Evolutionary conservation across 2,888 invertebrate species (phyloP).

Genomic region (Hyppa rectilinea): DNA sequence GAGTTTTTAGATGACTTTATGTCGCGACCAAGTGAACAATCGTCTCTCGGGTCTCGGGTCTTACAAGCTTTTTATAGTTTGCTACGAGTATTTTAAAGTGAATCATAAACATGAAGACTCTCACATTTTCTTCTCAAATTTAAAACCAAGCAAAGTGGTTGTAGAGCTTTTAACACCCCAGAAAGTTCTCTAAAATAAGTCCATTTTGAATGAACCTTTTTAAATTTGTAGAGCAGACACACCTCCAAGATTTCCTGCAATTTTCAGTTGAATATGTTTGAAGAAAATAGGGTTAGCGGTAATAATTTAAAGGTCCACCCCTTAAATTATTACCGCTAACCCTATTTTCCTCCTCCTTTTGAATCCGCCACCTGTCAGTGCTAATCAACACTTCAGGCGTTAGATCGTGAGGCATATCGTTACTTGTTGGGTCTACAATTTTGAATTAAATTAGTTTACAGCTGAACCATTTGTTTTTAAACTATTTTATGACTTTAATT

Average conservation of each 20-base stretch:
- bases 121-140: conserved; percentile 3
- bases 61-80: conserved; percentile 24
- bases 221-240: conserved; percentile 22
- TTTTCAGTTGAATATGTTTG: conserved; percentile 35
- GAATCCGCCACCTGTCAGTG: conserved; percentile 39
- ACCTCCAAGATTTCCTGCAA: conserved; percentile 16
- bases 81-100: conserved; percentile 26
- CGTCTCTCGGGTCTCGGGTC: not conserved
- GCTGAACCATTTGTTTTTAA: not conserved
- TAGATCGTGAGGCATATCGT: conserved; percentile 5
- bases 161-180: conserved; percentile 8
- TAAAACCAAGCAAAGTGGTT: conserved; percentile 3
- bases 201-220: conserved; percentile 25
- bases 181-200: conserved; percentile 28
- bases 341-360: too few species aligned
- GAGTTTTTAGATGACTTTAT: conserved; percentile 50
- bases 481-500: not conserved
- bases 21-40: conserved; percentile 44
- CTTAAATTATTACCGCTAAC: too few species aligned
- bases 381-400: conserved; percentile 41
- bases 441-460: conserved; percentile 9
- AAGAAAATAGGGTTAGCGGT: conserved; percentile 20
- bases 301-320: conserved; percentile 45
- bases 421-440: not conserved
- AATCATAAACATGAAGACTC: conserved; percentile 31